A percentile compares a stretch with the other conserved stretches of the same genome.
These are phyloP conservation scores for Xanthorhoe spadicearia DNA, from an alignment of 2,888 invertebrate species.

Conservation along the genomic window DNA sequence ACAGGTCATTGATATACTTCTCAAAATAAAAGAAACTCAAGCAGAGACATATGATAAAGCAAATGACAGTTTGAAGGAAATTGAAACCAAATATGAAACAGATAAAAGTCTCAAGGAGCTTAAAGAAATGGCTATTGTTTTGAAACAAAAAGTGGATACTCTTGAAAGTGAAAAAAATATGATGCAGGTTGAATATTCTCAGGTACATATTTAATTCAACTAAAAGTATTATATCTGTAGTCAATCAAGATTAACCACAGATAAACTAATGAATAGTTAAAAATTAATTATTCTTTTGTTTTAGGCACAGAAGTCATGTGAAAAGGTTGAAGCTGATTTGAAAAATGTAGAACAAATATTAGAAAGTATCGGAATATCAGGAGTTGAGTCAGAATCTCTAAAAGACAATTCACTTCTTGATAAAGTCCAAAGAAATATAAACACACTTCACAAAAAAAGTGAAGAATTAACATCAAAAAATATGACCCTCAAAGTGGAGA, in stretches of 20 bases:
- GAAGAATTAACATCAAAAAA: conserved; percentile 74
- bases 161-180: conserved; percentile 74
- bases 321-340: conserved; percentile 79
- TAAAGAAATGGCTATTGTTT: conserved; percentile 70
- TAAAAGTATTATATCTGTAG: not conserved
- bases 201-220: conserved; percentile 37
- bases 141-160: conserved; percentile 71
- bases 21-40: conserved; percentile 53
- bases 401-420: conserved; percentile 62
- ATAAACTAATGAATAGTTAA: no score
- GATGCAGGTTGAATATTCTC: conserved; percentile 74
- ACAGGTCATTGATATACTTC: conserved; percentile 55
- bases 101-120: conserved; percentile 70
- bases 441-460: conserved; percentile 65
- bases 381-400: conserved; percentile 57
- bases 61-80: conserved; percentile 34
- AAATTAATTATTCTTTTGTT: conserved; percentile 21
- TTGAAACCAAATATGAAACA: conserved; percentile 48
- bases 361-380: conserved; percentile 65
- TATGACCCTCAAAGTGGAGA: conserved; percentile 69
- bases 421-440: conserved; percentile 68
- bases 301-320: conserved; percentile 71
- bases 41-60: conserved; percentile 39
- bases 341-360: conserved; percentile 71
- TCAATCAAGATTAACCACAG: not conserved